A percentile compares a stretch with the other conserved stretches of the same genome.
phyloP scores from a whole-genome alignment of 2,113 vertebrate genomes.

The Merops nubicus region DNA sequence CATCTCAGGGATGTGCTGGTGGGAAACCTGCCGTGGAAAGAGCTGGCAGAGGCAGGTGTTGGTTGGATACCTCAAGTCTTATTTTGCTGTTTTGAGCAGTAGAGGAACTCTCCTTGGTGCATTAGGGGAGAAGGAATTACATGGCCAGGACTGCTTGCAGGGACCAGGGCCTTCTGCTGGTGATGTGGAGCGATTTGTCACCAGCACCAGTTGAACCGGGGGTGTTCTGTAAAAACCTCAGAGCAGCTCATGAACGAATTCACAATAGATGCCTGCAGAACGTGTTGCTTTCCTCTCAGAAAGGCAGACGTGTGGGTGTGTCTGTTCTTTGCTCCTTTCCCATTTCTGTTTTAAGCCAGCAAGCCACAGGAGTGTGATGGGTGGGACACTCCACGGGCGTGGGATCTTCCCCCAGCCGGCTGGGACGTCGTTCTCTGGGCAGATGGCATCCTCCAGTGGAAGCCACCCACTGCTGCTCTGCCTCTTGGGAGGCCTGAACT shows the following conservation, averaged over 20 bases:
- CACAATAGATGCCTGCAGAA: not conserved
- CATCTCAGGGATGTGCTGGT: not conserved
- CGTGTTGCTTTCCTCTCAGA: not conserved
- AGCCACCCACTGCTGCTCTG: constrained; percentile 55
- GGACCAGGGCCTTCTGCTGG: not conserved
- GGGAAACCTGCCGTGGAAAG: not conserved
- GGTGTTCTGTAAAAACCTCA: not conserved
- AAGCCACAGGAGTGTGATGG: not conserved
- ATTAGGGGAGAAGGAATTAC: not conserved
- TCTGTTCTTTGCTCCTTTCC: constrained; percentile 5
- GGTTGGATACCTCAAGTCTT: not conserved
- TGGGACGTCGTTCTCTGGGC: not conserved
- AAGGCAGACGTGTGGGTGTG: constrained; percentile 47
- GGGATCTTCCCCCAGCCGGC: constrained; percentile 15
- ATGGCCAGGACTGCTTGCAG: not conserved
- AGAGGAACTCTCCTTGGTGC: not conserved
- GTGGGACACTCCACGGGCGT: not conserved
- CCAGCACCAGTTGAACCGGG: not conserved
- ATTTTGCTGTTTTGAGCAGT: not conserved
- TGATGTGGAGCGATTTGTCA: not conserved
- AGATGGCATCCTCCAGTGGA: constrained; percentile 37
- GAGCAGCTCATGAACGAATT: not conserved
- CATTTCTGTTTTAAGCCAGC: constrained; percentile 9
- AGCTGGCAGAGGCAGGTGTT: not conserved
- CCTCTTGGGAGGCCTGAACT: constrained; percentile 28